These are phyloP conservation scores for Lasioglossum lativentre DNA, from an alignment of 2,888 invertebrate genomes.

Conservation along the genomic window DNA sequence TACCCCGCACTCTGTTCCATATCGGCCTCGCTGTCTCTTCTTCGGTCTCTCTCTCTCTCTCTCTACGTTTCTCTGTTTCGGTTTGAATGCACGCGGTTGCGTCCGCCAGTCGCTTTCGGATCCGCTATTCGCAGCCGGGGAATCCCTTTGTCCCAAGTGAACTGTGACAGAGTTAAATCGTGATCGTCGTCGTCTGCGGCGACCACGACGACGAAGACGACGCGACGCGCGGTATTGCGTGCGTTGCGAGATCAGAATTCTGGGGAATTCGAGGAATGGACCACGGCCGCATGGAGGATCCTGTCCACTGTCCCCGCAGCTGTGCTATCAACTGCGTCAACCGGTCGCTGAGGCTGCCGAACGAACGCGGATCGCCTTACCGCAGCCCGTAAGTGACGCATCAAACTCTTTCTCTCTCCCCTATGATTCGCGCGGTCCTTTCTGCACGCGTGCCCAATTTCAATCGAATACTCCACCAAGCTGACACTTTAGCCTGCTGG, in stretches of 20 bases:
- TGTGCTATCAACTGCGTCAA: constrained; percentile 48
- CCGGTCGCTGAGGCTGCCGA: constrained; percentile 25
- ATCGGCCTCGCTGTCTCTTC: neutral
- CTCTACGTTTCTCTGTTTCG: neutral
- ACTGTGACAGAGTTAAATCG: constrained; percentile 56
- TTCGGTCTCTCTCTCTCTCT: neutral
- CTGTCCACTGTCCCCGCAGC: constrained; percentile 24
- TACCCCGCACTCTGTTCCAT: neutral
- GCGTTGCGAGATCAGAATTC: constrained; percentile 35
- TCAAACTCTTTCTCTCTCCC: neutral
- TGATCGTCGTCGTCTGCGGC: constrained; percentile 25
- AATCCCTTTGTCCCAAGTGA: constrained; percentile 54
- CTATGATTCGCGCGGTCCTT: neutral
- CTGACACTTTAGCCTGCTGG: neutral
- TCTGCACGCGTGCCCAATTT: neutral
- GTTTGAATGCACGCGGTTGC: neutral
- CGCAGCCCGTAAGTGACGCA: constrained; percentile 49
- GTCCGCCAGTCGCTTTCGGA: constrained; percentile 13
- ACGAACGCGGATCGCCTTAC: constrained; percentile 15
- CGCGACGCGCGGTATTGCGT: constrained; percentile 6
- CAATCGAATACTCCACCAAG: neutral
- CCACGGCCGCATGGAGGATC: constrained; percentile 30
- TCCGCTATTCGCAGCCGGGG: constrained; percentile 23
- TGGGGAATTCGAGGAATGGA: constrained; percentile 49
- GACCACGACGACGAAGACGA: neutral